Evolutionary conservation across 2,113 vertebrate genomes (phyloP).

Genomic region (Brachirus orientalis): DNA sequence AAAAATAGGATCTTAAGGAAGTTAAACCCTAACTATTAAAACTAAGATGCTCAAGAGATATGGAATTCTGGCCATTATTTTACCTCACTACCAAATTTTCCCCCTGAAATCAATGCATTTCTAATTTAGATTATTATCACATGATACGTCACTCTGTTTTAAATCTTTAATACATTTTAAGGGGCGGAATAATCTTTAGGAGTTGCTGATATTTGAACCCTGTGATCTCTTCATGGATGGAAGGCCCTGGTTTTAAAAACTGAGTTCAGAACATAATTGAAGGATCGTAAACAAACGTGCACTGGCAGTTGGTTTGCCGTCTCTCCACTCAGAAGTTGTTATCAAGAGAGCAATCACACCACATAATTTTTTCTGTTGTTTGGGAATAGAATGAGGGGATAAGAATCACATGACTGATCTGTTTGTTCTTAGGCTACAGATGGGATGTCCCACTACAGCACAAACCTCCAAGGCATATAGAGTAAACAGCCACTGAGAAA

Average conservation of each 20-base stretch:
- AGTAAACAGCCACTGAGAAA: constrained; percentile 42
- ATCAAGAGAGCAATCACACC: constrained; percentile 4
- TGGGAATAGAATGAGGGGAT: constrained; percentile 15
- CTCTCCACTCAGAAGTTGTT: neutral
- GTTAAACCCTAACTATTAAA: neutral
- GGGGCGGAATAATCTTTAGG: too few relatives aligned
- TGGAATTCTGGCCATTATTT: too few relatives aligned
- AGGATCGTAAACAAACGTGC: neutral
- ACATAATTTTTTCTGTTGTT: constrained; percentile 7
- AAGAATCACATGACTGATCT: constrained; percentile 8
- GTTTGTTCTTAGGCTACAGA: too few relatives aligned
- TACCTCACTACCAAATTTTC: neutral
- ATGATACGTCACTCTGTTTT: neutral
- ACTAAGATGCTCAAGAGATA: neutral
- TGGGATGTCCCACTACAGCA: constrained; percentile 14
- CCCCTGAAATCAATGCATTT: too few relatives aligned
- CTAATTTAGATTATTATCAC: neutral
- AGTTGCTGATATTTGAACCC: neutral
- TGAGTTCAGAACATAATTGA: neutral
- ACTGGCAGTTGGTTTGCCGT: neutral
- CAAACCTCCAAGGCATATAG: constrained; percentile 23
- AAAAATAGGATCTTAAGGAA: too few relatives aligned
- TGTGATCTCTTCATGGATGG: neutral
- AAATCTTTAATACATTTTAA: neutral
- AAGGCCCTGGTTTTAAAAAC: neutral